Conservation (phyloP, 2,888 invertebrate species). For the Euclidia mi region DNA sequence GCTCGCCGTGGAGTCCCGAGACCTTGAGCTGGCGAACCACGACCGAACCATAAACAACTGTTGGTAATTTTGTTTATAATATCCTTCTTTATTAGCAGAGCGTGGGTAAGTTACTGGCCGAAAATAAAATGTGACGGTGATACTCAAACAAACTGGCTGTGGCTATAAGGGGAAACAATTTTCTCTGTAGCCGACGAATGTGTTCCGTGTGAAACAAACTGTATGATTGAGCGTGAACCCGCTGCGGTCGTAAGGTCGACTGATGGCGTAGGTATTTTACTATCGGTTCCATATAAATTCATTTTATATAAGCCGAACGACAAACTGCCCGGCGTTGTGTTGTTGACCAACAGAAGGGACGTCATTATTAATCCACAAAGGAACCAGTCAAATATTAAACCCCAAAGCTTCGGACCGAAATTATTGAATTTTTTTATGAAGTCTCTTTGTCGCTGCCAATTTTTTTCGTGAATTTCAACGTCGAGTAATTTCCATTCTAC, state of each 20-base stretch:
- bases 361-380: conserved; percentile 35
- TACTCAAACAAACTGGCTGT: conserved; percentile 8
- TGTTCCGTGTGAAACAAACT: conserved; percentile 17
- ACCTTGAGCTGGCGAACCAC: conserved; percentile 82
- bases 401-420: conserved; percentile 19
- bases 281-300: conserved; percentile 20
- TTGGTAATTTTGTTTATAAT: conserved; percentile 74
- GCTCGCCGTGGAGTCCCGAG: conserved; percentile 75
- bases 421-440: conserved; percentile 27
- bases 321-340: conserved; percentile 27
- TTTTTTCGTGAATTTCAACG: neutral
- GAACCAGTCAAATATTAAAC: conserved; percentile 28
- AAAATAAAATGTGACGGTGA: conserved; percentile 4
- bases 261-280: neutral
- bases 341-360: conserved; percentile 20
- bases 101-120: conserved; percentile 12
- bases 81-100: conserved; percentile 18
- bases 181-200: conserved; percentile 5
- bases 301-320: conserved; percentile 27
- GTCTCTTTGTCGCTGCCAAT: neutral
- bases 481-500: conserved; percentile 1
- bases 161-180: conserved; percentile 5
- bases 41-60: conserved; percentile 81
- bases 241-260: neutral
- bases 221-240: conserved; percentile 24